Percentiles rank a stretch among this genome's conserved stretches.
phyloP scores from a whole-genome alignment of 2,888 invertebrate species.

The Brachyptera risi region DNA sequence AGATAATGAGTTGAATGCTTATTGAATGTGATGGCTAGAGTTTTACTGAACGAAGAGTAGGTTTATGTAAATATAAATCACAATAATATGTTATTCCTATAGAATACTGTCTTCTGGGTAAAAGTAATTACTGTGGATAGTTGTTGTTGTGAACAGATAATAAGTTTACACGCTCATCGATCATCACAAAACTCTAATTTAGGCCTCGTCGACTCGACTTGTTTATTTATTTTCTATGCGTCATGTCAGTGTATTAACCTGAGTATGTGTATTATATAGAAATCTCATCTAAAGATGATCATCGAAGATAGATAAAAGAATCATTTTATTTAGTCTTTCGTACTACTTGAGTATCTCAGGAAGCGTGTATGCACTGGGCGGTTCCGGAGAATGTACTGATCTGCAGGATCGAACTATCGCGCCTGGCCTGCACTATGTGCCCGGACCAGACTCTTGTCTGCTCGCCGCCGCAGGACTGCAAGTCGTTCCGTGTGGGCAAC shows the following conservation, averaged over 20 bases:
- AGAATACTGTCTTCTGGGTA: too few relatives aligned
- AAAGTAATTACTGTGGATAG: too few relatives aligned
- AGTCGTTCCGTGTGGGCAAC: constrained; percentile 75
- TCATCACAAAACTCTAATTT: too few relatives aligned
- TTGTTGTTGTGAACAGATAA: too few relatives aligned
- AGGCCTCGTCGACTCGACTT: too few relatives aligned
- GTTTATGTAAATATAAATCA: too few relatives aligned
- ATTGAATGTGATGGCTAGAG: too few relatives aligned
- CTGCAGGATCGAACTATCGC: constrained; percentile 69
- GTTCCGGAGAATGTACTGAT: constrained; percentile 61
- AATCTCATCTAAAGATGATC: not conserved
- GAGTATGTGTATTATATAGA: not conserved
- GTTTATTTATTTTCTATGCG: not conserved
- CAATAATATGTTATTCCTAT: too few relatives aligned
- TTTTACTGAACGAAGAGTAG: too few relatives aligned
- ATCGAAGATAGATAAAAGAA: constrained; percentile 26
- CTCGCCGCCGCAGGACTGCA: constrained; percentile 69
- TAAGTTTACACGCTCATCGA: too few relatives aligned
- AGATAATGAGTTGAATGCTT: too few relatives aligned
- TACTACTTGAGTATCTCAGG: constrained; percentile 30
- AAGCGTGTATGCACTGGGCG: constrained; percentile 24
- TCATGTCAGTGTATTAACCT: not conserved
- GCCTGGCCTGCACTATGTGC: constrained; percentile 75
- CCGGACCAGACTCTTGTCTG: constrained; percentile 83
- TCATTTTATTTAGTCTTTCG: constrained; percentile 26